Evolutionary conservation across 1,140 invertebrate species (phyloP), one percentile per base, ranked within the genome.

Genomic region (Watersipora subatra): DNA sequence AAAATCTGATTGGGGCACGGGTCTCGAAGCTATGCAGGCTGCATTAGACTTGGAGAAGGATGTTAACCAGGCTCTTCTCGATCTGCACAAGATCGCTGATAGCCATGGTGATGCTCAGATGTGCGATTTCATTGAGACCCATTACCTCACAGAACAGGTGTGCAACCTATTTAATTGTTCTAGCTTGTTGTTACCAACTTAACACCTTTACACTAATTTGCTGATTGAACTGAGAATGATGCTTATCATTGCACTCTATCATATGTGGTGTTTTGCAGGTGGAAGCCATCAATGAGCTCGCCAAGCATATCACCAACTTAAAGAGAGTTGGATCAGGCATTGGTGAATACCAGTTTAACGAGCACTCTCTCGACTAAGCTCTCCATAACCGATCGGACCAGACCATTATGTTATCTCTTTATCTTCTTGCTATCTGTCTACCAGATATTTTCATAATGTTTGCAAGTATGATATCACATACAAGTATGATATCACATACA

Each of bases 21-120:
- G 84, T 0, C 75, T 86, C 69, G 85, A 87, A 12, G 88, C 89
- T 0, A 86, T 92, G 82, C 72, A 77, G 56, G 81, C 84, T n/a
- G 87, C 89, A 20, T 77, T 93, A 1, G 74, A 84, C 26, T 79
- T 92, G 68, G 90, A 93, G 76, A 88, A 88, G 75, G 81, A 78
- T 67, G 88, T 92, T n/a, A 91, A 92, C 75, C 80, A 89, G 85
- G 82, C 83, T 67, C 78, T 92, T 3, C 73, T 92, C 24, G 79
- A 86, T 26, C 74, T 92, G 0, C 89, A 91, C 72, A 77, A 79
- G 7, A 63, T 88, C 56, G 89, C 88, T 17, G 80, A 82, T 12
- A 75, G 76, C 2, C 84, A 89, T 70, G 83, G 83, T 67, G 90
- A 92, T 67, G 62, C 71, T 1, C 76, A 78, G 75, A 78, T 85